Conservation (phyloP, 2,797 vertebrate species). For the Toxotes lorentzi region DNA sequence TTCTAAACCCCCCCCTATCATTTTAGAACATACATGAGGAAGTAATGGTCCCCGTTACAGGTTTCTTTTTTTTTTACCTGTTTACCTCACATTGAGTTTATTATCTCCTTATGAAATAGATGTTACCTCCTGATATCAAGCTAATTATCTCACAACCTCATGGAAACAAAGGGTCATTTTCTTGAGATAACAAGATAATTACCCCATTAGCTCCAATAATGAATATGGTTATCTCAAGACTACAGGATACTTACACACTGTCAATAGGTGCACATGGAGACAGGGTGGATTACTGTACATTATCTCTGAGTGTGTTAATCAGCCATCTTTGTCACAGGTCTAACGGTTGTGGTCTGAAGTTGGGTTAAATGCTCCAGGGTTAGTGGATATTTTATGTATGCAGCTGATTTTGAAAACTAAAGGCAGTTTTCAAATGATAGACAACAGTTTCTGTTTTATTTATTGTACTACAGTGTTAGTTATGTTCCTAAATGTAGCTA, state of each 20-base stretch:
- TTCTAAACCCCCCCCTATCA: neutral
- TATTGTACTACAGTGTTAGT: too few relatives aligned
- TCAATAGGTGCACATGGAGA: too few relatives aligned
- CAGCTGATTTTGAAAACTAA: too few relatives aligned
- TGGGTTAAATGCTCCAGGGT: neutral
- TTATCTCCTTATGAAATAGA: neutral
- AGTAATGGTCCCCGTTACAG: neutral
- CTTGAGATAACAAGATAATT: neutral
- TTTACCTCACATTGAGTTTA: neutral
- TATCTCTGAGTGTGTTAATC: too few relatives aligned
- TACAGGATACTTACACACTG: too few relatives aligned
- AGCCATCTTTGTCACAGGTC: too few relatives aligned
- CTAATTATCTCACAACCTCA: neutral
- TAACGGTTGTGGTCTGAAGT: neutral
- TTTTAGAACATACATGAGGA: neutral
- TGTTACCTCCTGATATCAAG: neutral
- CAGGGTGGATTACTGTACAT: too few relatives aligned
- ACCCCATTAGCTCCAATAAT: neutral
- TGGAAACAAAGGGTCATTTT: neutral
- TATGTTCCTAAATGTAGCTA: too few relatives aligned
- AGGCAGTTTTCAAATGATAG: too few relatives aligned
- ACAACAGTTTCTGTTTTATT: too few relatives aligned
- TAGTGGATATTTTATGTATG: too few relatives aligned
- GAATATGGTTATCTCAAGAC: too few relatives aligned
- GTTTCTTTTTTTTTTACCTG: neutral